Conservation (phyloP, 2,888 invertebrate genomes). For the Coecobrya sp. region DNA sequence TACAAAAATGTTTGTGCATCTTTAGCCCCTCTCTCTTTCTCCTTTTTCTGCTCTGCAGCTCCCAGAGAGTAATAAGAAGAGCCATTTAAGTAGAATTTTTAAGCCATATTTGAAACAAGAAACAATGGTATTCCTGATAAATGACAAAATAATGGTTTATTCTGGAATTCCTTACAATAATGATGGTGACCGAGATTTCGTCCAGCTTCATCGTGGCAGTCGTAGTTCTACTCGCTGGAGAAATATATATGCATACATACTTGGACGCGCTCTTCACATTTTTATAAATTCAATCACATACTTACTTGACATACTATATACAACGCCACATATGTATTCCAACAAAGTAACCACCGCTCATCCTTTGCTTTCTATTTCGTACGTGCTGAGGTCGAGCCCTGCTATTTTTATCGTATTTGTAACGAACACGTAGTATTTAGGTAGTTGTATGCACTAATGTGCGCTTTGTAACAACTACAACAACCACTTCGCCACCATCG, state of each 20-base stretch:
- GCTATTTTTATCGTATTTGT: neutral
- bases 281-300: neutral
- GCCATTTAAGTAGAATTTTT: constrained; percentile 70
- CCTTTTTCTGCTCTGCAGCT: constrained; percentile 22
- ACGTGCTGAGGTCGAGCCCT: constrained; percentile 43
- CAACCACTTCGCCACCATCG: no score
- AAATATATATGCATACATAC: neutral
- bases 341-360: constrained; percentile 32
- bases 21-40: constrained; percentile 29
- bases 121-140: constrained; percentile 74
- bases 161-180: constrained; percentile 66
- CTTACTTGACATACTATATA: no score
- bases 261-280: constrained; percentile 25
- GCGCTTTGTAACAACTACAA: neutral
- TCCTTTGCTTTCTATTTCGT: constrained; percentile 35
- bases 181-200: constrained; percentile 48
- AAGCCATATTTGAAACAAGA: constrained; percentile 73
- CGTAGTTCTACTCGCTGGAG: constrained; percentile 23
- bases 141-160: constrained; percentile 76
- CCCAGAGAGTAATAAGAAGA: constrained; percentile 48
- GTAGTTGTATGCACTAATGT: constrained; percentile 1
- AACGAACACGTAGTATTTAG: neutral
- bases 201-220: no score
- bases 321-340: neutral
- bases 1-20: constrained; percentile 57